Percentiles rank a stretch among this genome's conserved stretches.
Conservation (phyloP, 2,888 invertebrate species). For the Tribolium freemani region DNA sequence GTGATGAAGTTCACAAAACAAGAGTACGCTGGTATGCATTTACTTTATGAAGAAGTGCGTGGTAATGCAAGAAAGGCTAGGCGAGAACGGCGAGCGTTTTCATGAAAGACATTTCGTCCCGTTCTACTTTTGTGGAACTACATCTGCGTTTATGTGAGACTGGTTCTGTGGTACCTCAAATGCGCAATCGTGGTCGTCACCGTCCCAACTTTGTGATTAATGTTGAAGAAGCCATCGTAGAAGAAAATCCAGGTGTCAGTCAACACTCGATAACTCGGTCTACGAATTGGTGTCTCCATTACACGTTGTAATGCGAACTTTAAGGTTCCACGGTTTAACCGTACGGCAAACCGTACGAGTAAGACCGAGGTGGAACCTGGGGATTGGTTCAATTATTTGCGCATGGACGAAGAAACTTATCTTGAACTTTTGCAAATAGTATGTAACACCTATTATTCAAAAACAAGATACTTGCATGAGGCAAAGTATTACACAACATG, state of each 20-base stretch:
- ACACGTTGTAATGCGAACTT: not conserved
- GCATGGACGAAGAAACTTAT: no score
- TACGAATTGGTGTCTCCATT: not conserved
- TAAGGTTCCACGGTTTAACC: no score
- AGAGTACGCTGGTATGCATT: not conserved
- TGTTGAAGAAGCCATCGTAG: not conserved
- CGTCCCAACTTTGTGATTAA: not conserved
- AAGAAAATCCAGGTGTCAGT: slow-evolving; percentile 1
- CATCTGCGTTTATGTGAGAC: slow-evolving; percentile 1
- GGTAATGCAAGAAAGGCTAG: not conserved
- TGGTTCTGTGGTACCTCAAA: slow-evolving; percentile 2
- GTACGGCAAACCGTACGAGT: no score
- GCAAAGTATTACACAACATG: no score
- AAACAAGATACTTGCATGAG: no score
- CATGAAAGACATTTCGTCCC: not conserved
- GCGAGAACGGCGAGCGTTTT: not conserved
- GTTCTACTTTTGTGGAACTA: not conserved
- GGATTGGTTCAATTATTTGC: no score
- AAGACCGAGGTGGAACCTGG: no score
- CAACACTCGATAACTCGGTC: not conserved
- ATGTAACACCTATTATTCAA: no score
- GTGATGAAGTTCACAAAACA: not conserved
- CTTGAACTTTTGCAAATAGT: no score
- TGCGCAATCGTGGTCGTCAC: not conserved
- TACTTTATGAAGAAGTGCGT: not conserved